Percentiles rank a stretch among this genome's conserved stretches.
These are phyloP conservation scores for Takifugu bimaculatus DNA, from an alignment of 2,113 vertebrate genomes.

Conservation along the genomic window DNA sequence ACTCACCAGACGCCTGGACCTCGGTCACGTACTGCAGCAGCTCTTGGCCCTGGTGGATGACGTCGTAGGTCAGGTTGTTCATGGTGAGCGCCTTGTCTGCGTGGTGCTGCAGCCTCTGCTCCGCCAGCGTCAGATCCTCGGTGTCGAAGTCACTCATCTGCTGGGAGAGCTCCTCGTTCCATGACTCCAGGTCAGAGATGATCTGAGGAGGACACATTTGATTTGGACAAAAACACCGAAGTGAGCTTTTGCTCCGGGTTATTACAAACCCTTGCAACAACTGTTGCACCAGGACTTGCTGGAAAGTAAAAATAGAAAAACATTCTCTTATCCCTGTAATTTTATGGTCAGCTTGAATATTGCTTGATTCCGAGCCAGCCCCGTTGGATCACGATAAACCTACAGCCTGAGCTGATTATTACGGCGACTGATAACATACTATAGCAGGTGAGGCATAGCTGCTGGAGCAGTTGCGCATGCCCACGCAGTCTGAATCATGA, in stretches of 20 bases:
- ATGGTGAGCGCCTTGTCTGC: constrained; percentile 98
- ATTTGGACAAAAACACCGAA: not conserved
- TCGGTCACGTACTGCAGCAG: constrained; percentile 97
- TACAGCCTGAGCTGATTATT: constrained; percentile 10
- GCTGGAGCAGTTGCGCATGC: constrained; percentile 52
- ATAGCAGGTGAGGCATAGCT: constrained; percentile 38
- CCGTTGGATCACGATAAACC: constrained; percentile 26
- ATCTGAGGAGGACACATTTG: constrained; percentile 74
- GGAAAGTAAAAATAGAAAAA: not conserved
- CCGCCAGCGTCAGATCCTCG: constrained; percentile 93
- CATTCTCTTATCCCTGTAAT: not conserved
- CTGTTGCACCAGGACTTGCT: not conserved
- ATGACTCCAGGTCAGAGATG: constrained; percentile 98
- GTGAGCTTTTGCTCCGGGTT: no score
- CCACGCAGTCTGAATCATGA: constrained; percentile 59
- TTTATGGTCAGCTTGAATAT: constrained; percentile 5
- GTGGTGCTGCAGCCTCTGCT: constrained; percentile 96
- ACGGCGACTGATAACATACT: constrained; percentile 31
- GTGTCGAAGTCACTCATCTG: constrained; percentile 98
- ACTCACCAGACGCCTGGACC: constrained; percentile 95
- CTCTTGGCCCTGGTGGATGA: constrained; percentile 98
- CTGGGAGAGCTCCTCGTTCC: constrained; percentile 96
- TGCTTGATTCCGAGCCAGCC: constrained; percentile 12
- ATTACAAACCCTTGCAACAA: not conserved
- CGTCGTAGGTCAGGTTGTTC: constrained; percentile 98